Conservation (phyloP, 2,113 vertebrate species). For the Sphaerodactylus townsendi region DNA sequence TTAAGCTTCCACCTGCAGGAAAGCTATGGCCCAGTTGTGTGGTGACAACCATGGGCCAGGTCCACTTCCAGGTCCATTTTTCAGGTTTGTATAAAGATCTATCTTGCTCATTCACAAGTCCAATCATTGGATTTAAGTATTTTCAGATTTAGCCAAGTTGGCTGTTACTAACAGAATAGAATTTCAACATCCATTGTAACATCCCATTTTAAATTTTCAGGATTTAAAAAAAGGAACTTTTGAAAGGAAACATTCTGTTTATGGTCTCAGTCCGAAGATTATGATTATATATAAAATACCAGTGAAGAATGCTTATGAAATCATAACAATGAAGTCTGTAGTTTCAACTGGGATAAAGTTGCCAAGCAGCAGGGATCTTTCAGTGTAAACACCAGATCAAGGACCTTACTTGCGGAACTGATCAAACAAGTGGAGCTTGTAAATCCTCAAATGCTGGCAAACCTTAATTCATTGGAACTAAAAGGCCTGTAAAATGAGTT, state of each 20-base stretch:
- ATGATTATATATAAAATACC: not conserved
- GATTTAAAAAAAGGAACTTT: not conserved
- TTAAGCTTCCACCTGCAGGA: too few relatives aligned
- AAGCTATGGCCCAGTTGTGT: too few relatives aligned
- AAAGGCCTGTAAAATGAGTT: not conserved
- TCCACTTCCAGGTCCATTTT: too few relatives aligned
- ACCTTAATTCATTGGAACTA: slow-evolving; percentile 4
- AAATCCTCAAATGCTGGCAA: slow-evolving; percentile 17
- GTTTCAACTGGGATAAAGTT: not conserved
- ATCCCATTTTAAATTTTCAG: slow-evolving; percentile 9
- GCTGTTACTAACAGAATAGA: not conserved
- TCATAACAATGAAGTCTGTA: not conserved
- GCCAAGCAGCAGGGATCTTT: not conserved
- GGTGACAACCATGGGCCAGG: too few relatives aligned
- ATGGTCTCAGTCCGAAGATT: slow-evolving; percentile 14
- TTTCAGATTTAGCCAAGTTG: slow-evolving; percentile 12
- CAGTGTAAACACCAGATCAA: not conserved
- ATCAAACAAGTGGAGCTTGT: slow-evolving; percentile 9
- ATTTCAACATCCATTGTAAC: slow-evolving; percentile 36
- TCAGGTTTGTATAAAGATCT: too few relatives aligned
- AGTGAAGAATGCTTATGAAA: not conserved
- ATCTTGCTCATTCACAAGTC: too few relatives aligned
- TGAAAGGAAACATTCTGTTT: not conserved
- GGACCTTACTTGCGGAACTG: not conserved
- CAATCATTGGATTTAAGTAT: too few relatives aligned